Base-by-base conservation (phyloP, 1,140 invertebrate genomes). In the Trichonephila clavata region DNA sequence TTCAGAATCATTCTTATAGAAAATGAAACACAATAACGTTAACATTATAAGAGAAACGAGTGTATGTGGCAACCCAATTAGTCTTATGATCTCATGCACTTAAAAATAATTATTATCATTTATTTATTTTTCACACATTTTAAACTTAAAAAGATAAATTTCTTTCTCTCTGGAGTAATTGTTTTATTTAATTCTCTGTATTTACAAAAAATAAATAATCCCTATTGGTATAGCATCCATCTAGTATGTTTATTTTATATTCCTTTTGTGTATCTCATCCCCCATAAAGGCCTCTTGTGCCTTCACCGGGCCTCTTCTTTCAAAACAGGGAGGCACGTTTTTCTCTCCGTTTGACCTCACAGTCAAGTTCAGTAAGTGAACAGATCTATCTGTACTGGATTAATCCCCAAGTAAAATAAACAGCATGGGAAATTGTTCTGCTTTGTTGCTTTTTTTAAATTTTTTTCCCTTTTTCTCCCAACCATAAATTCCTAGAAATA, bases 311-410 rank as follows among this genome's bases (percentile, higher is more conserved):
- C 27, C 71, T 77, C 71, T 32, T 4, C 71, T 77, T 77, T 77
- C 71, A 32, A 77, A 77, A 39, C 71, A 77, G 32, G 65, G 18
- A 77, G 71, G 27, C 71, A 77, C 71, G 71, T 77, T 77, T 68
- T 77, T 77, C 71, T 27, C 71, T 77, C 14, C 27, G 6, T 77
- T 32, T 77, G 71, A 77, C 71, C 71, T 39, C 27, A 63, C 27
- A 32, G 71, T 39, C 71, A 77, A 77, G 71, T 77, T 77, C 71
- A 77, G 71, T 32, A 77, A 77, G 71, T 77, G 71, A 77, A 39
- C 71, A 27, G 68, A 32, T 77, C 71, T 77, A 32, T 77, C 71
- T 77, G 14, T 39, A 39, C 71, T 77, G 71, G 32, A 77, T 77
- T 77, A 77, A 32, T 32, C 27, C 71, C 16, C 71, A 32, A 77